Evolutionary conservation across 2,888 invertebrate genomes (phyloP).

Genomic region (Drosophila prolongata): DNA sequence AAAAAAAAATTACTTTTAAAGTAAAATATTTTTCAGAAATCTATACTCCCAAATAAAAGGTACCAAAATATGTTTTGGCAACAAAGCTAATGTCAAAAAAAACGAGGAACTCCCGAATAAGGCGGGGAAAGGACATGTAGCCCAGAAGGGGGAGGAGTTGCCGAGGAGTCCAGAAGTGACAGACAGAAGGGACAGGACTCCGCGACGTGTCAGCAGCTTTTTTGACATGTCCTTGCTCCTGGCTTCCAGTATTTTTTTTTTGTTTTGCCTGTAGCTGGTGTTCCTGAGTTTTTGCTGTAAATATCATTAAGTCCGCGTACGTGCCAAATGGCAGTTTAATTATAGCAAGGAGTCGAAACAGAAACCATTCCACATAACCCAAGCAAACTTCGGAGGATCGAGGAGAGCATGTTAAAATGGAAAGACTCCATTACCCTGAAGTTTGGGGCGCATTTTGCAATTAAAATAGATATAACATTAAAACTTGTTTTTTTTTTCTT

Average conservation of each 20-base stretch:
- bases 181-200: constrained; percentile 29
- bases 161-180: constrained; percentile 29
- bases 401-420: not conserved
- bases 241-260: constrained; percentile 6
- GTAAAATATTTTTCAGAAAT: not conserved
- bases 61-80: constrained; percentile 28
- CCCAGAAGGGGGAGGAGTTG: not conserved
- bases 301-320: constrained; percentile 73
- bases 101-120: not conserved
- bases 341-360: constrained; percentile 44
- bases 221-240: constrained; percentile 17
- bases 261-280: constrained; percentile 54
- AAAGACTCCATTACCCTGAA: constrained; percentile 28
- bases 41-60: not conserved
- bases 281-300: constrained; percentile 60
- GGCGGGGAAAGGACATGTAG: constrained; percentile 4
- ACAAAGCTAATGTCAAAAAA: constrained; percentile 18
- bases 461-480: constrained; percentile 52
- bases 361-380: constrained; percentile 7
- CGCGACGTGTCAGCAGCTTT: constrained; percentile 45
- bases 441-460: constrained; percentile 46
- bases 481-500: constrained; percentile 11
- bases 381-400: constrained; percentile 15
- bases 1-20: not conserved
- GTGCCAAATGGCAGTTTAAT: constrained; percentile 77